Evolutionary conservation across 2,888 invertebrate genomes (phyloP).

Genomic region (Pardosa pseudoannulata): DNA sequence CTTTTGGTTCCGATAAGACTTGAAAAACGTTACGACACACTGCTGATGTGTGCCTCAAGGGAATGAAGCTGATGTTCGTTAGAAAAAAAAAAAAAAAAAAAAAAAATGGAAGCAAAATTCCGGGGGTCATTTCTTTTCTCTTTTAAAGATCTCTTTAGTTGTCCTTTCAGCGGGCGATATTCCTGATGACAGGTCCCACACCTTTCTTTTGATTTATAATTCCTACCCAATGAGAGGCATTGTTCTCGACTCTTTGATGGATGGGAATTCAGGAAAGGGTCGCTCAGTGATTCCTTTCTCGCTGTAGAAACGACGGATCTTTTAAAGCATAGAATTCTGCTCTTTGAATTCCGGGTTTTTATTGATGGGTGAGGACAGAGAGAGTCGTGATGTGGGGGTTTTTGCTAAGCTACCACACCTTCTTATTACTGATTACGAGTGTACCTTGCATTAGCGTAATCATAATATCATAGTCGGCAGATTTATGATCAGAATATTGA

Average conservation of each 20-base stretch:
- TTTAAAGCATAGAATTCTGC: neutral
- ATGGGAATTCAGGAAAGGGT: constrained; percentile 14
- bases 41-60: no score
- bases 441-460: no score
- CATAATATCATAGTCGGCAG: no score
- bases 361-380: neutral
- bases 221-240: constrained; percentile 36
- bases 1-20: no score
- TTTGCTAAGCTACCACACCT: no score
- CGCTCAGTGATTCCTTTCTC: neutral
- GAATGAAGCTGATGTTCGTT: no score
- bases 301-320: neutral
- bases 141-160: neutral
- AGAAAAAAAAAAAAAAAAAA: neutral
- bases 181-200: constrained; percentile 45
- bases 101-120: no score
- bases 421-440: no score
- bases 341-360: neutral
- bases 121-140: neutral
- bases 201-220: constrained; percentile 59
- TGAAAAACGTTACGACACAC: no score
- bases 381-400: no score
- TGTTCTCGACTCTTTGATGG: constrained; percentile 32
- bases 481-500: no score
- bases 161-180: constrained; percentile 17